phyloP scores from a whole-genome alignment of 2,888 invertebrate species.

The Notodonta ziczac region DNA sequence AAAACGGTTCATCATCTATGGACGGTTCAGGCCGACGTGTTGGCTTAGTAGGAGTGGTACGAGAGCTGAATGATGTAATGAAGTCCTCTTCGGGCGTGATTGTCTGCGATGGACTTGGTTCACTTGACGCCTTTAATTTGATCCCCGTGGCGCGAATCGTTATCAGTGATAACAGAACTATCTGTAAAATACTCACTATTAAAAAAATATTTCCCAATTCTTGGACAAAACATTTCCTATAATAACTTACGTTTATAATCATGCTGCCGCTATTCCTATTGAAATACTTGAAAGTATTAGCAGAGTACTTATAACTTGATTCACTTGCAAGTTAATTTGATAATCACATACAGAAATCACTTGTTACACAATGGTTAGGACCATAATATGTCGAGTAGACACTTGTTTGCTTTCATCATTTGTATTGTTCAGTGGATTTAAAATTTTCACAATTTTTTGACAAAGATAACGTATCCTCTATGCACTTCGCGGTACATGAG shows the following conservation, averaged over 20 bases:
- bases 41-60: background rate
- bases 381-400: background rate
- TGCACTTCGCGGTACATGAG: constrained; percentile 31
- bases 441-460: background rate
- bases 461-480: constrained; percentile 12
- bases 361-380: background rate
- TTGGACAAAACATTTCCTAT: background rate
- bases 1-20: background rate
- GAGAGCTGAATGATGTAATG: constrained; percentile 25
- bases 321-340: background rate
- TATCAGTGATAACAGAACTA: constrained; percentile 31
- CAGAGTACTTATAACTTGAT: background rate
- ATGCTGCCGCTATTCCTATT: constrained; percentile 31
- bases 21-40: background rate
- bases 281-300: background rate
- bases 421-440: background rate
- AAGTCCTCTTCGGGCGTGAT: constrained; percentile 40
- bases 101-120: constrained; percentile 29
- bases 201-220: background rate
- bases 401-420: background rate
- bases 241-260: constrained; percentile 47
- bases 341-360: background rate
- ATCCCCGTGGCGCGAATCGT: constrained; percentile 25
- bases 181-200: constrained; percentile 33
- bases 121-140: constrained; percentile 16